phyloP scores from a whole-genome alignment of 2,797 vertebrate genomes.

The Trematomus bernacchii region DNA sequence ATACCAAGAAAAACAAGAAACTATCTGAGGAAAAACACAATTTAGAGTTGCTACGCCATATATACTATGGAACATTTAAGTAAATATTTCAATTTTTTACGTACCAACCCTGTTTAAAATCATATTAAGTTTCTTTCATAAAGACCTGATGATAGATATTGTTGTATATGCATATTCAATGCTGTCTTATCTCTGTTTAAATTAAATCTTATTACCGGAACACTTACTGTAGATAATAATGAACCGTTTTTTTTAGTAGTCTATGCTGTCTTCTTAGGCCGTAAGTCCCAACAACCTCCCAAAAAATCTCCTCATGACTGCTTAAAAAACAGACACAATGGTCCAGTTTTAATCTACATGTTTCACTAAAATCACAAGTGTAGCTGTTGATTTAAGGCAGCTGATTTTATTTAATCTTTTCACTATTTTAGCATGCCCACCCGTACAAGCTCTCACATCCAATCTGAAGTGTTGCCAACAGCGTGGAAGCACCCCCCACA shows the following conservation, averaged over 20 bases:
- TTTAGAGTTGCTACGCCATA: not conserved
- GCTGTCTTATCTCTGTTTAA: not conserved
- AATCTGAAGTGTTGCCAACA: constrained; percentile 64
- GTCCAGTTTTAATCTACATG: not conserved
- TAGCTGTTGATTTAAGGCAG: constrained; percentile 17
- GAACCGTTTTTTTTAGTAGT: not conserved
- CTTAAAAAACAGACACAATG: not conserved
- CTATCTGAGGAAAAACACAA: no score
- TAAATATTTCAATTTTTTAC: not conserved
- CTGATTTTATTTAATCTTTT: not conserved
- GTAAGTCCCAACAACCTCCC: not conserved
- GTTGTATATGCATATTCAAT: not conserved
- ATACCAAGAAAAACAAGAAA: no score
- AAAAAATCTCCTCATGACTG: not conserved
- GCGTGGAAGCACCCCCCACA: constrained; percentile 55
- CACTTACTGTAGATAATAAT: not conserved
- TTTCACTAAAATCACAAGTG: not conserved
- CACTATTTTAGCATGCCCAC: constrained; percentile 18
- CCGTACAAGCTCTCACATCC: constrained; percentile 35
- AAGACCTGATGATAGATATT: not conserved
- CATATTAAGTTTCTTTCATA: not conserved
- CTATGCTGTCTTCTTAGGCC: not conserved
- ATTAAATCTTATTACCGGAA: not conserved
- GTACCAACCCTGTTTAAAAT: not conserved
- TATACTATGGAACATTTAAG: not conserved